Percentiles rank a stretch among this genome's conserved stretches.
Conservation (phyloP, 2,113 vertebrate species). For the Cyanoramphus novaezelandiae region DNA sequence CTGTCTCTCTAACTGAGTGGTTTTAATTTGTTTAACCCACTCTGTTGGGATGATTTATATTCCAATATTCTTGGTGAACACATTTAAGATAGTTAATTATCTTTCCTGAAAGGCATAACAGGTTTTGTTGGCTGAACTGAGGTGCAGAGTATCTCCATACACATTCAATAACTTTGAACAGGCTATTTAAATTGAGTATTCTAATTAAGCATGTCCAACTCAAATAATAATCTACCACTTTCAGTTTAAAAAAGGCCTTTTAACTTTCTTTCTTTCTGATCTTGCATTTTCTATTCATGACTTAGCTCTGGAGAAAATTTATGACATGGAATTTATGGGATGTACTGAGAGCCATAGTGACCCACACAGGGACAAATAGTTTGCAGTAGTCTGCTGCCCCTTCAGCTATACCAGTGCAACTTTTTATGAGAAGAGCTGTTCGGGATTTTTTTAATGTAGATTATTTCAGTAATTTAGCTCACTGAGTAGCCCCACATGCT, state of each 20-base stretch:
- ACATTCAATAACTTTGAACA: not conserved
- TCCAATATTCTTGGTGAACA: not conserved
- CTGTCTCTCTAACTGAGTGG: slow-evolving; percentile 10
- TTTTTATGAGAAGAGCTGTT: not conserved
- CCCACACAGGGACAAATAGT: not conserved
- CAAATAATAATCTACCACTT: not conserved
- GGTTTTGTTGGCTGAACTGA: not conserved
- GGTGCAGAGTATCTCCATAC: not conserved
- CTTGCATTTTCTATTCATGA: not conserved
- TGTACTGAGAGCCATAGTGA: not conserved
- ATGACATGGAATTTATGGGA: not conserved
- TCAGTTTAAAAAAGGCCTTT: not conserved
- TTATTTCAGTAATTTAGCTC: not conserved
- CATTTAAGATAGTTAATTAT: not conserved
- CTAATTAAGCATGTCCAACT: not conserved
- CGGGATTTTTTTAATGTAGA: not conserved
- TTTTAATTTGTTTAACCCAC: slow-evolving; percentile 29
- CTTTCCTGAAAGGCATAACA: not conserved
- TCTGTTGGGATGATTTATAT: slow-evolving; percentile 1
- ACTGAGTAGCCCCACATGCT: not conserved
- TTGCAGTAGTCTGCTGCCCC: fast-evolving
- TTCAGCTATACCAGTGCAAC: not conserved
- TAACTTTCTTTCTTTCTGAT: not conserved
- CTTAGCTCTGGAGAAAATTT: not conserved
- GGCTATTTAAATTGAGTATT: not conserved